Conservation (phyloP, 2,797 vertebrate genomes). For the Darevskia mixta region DNA sequence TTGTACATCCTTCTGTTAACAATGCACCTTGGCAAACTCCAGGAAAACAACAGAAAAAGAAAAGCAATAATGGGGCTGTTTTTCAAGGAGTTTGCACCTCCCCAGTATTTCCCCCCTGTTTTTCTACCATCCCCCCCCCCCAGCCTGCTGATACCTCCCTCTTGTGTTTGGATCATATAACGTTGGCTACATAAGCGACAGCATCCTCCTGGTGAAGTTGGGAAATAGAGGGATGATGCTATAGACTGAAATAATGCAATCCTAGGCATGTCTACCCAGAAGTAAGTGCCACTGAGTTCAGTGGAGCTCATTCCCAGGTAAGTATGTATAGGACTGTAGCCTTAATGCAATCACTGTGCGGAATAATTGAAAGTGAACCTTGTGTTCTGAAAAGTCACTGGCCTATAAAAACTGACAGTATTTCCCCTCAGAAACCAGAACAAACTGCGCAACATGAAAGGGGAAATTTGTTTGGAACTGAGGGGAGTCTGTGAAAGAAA, state of each 20-base stretch:
- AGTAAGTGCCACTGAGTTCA: neutral
- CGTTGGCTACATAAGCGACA: neutral
- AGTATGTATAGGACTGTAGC: neutral
- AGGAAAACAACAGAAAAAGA: no score
- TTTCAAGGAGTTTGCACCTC: neutral
- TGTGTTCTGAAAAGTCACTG: neutral
- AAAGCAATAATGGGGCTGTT: no score
- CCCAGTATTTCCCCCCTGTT: neutral
- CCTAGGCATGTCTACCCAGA: neutral
- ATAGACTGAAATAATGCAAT: neutral
- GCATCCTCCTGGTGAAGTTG: neutral
- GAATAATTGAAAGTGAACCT: neutral
- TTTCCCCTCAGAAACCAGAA: neutral
- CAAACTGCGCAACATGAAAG: neutral
- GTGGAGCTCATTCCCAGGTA: no score
- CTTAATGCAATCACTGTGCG: neutral
- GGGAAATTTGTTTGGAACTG: neutral
- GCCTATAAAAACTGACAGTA: neutral
- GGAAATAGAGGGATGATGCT: neutral
- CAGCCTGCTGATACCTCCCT: no score
- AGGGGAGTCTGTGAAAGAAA: neutral
- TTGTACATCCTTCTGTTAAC: no score
- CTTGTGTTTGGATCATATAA: no score
- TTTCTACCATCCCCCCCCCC: neutral
- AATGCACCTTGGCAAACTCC: no score